These are phyloP conservation scores for Bettongia penicillata DNA, from an alignment of 2,113 vertebrate genomes.

Conservation along the genomic window DNA sequence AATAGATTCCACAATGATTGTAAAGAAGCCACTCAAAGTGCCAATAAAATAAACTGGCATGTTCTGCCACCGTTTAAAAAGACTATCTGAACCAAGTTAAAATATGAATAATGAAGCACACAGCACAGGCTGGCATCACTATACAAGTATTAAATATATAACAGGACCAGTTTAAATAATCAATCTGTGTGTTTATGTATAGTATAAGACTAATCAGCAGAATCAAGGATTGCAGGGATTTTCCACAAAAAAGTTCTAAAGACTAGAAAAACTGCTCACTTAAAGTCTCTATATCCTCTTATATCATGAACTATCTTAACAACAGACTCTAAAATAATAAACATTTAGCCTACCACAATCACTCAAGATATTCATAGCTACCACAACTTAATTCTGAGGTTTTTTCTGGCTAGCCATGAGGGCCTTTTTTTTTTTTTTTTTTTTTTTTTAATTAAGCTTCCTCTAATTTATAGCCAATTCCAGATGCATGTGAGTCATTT, in stretches of 20 bases:
- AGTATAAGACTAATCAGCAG: conserved; percentile 91
- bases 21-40: conserved; percentile 95
- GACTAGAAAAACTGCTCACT: conserved; percentile 92
- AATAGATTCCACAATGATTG: conserved; percentile 95
- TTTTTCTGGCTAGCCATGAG: conserved; percentile 93
- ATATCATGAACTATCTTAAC: conserved; percentile 98
- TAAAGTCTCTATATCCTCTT: conserved; percentile 94
- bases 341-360: conserved; percentile 87
- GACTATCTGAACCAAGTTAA: conserved; percentile 95
- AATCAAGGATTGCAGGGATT: conserved; percentile 91
- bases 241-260: conserved; percentile 92
- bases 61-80: conserved; percentile 98
- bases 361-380: conserved; percentile 97
- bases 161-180: conserved; percentile 97
- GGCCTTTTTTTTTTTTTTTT: conserved; percentile 99
- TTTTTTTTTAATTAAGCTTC: conserved; percentile 97
- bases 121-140: conserved; percentile 98
- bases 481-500: conserved; percentile 95
- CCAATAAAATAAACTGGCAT: conserved; percentile 93
- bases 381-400: conserved; percentile 91
- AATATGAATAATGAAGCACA: conserved; percentile 98
- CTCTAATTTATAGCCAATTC: conserved; percentile 96
- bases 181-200: conserved; percentile 96
- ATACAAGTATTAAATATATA: conserved; percentile 99
- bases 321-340: conserved; percentile 93